Evolutionary conservation across 2,888 invertebrate species (phyloP).

Genomic region (Lithophane semibrunnea): DNA sequence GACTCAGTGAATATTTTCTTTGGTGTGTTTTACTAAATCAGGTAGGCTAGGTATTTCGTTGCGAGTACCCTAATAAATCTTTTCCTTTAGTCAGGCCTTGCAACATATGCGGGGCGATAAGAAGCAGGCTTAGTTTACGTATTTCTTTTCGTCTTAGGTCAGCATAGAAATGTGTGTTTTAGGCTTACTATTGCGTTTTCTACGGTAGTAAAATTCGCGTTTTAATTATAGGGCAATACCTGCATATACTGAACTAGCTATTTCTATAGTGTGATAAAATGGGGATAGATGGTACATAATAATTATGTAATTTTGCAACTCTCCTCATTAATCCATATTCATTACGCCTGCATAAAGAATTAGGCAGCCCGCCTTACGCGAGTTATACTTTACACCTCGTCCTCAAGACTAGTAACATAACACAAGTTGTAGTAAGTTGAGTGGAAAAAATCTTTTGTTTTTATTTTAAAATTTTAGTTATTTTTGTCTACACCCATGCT

Average conservation of each 20-base stretch:
- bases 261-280: not conserved
- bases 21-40: slow-evolving; percentile 35
- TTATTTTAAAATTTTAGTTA: too few species aligned
- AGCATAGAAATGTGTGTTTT: slow-evolving; percentile 36
- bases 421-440: too few species aligned
- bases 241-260: not conserved
- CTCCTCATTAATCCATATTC: too few species aligned
- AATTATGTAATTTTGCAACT: too few species aligned
- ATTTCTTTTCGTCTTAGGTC: slow-evolving; percentile 27
- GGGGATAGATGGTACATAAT: too few species aligned
- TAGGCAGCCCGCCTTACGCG: too few species aligned
- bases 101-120: slow-evolving; percentile 52
- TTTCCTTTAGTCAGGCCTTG: slow-evolving; percentile 40
- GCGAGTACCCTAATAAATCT: slow-evolving; percentile 55
- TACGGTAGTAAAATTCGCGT: not conserved
- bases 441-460: too few species aligned
- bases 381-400: too few species aligned
- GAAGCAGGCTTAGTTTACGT: slow-evolving; percentile 45
- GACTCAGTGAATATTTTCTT: slow-evolving; percentile 25
- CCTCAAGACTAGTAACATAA: too few species aligned
- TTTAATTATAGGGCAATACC: not conserved
- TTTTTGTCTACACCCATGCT: too few species aligned
- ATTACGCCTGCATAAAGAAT: too few species aligned
- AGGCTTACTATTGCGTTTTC: slow-evolving; percentile 11
- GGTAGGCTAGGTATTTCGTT: slow-evolving; percentile 34